Evolutionary conservation across 2,113 vertebrate genomes (phyloP).

Genomic region (Albula glossodonta): DNA sequence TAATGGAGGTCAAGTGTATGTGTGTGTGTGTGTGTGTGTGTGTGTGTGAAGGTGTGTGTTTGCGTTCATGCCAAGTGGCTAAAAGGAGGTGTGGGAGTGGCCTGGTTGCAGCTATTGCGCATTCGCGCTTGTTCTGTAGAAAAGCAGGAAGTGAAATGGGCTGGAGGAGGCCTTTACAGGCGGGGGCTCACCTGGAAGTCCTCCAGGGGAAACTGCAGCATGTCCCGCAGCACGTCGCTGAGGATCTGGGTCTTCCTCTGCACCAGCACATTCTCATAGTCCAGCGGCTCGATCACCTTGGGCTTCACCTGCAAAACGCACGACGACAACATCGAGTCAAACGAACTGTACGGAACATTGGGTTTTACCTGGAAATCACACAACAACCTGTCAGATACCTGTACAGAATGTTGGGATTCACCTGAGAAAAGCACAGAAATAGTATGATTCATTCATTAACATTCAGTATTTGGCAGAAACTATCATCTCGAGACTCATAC

Average conservation of each 20-base stretch:
- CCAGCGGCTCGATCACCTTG: slow-evolving; percentile 93
- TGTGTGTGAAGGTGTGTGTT: too few relatives aligned
- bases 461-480: too few relatives aligned
- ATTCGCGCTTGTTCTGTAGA: neutral
- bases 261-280: slow-evolving; percentile 96
- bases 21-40: too few relatives aligned
- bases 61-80: too few relatives aligned
- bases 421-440: neutral
- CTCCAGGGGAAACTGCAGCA: slow-evolving; percentile 94
- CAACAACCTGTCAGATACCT: too few relatives aligned
- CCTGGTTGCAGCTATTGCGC: too few relatives aligned
- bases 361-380: too few relatives aligned
- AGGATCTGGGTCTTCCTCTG: slow-evolving; percentile 97
- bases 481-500: too few relatives aligned
- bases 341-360: neutral
- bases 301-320: slow-evolving; percentile 83
- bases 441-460: too few relatives aligned
- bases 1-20: too few relatives aligned
- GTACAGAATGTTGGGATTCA: slow-evolving; percentile 78
- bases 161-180: neutral
- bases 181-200: slow-evolving; percentile 86
- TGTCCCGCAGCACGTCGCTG: slow-evolving; percentile 90
- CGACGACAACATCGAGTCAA: neutral
- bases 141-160: neutral
- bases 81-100: too few relatives aligned